phyloP scores from a whole-genome alignment of 1,140 invertebrate species.

The Manduca sexta region DNA sequence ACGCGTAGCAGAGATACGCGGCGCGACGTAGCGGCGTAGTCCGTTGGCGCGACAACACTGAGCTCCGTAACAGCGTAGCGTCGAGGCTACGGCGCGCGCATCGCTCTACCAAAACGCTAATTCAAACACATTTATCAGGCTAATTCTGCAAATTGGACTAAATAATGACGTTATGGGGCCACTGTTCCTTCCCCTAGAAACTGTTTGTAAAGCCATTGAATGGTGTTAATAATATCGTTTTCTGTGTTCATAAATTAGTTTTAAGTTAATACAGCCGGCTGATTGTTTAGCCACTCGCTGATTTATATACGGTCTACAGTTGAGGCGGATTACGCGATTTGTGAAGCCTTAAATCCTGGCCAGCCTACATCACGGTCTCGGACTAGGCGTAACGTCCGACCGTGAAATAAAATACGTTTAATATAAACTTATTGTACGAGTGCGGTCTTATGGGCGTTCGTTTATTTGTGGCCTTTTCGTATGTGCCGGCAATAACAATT shows the following conservation, averaged over 20 bases:
- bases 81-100: conserved; percentile 57
- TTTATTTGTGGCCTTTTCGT: no score
- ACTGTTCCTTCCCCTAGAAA: conserved; percentile 29
- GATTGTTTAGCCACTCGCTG: conserved; percentile 13
- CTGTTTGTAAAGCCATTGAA: conserved; percentile 30
- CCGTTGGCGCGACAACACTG: conserved; percentile 32
- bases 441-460: no score
- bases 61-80: conserved; percentile 22
- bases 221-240: conserved; percentile 27
- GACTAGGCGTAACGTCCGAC: background rate
- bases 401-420: no score
- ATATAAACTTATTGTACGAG: no score
- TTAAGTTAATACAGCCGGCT: conserved; percentile 25
- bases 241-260: conserved; percentile 32
- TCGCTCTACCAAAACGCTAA: conserved; percentile 50
- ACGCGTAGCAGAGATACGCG: conserved; percentile 5
- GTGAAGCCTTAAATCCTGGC: conserved; percentile 4
- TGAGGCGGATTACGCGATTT: conserved; percentile 17
- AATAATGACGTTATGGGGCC: conserved; percentile 58
- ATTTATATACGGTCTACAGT: conserved; percentile 12
- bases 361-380: background rate
- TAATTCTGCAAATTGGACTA: conserved; percentile 68
- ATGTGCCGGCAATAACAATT: no score
- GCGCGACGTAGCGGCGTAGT: conserved; percentile 10
- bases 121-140: conserved; percentile 65